A percentile compares a stretch with the other conserved stretches of the same genome.
phyloP scores from a whole-genome alignment of 2,888 invertebrate genomes.

The Aleiodes testaceus region DNA sequence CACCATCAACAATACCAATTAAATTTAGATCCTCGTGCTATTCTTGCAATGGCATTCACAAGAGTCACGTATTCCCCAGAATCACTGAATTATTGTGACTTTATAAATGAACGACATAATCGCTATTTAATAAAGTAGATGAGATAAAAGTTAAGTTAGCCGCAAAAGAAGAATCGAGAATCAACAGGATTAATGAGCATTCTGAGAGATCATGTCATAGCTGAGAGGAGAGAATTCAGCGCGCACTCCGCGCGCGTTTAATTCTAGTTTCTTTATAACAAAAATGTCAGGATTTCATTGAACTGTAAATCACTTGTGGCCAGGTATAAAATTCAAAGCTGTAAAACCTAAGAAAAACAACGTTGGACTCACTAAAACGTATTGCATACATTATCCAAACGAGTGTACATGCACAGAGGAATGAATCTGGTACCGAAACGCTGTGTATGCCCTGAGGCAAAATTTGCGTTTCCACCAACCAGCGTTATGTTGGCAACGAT shows the following conservation, averaged over 20 bases:
- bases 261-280: slow-evolving; percentile 21
- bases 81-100: slow-evolving; percentile 9
- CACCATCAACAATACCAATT: slow-evolving; percentile 16
- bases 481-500: slow-evolving; percentile 21
- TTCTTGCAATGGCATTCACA: not conserved
- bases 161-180: too few relatives aligned
- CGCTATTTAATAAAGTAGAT: too few relatives aligned
- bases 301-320: slow-evolving; percentile 32
- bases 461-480: slow-evolving; percentile 37
- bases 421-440: slow-evolving; percentile 44
- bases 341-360: slow-evolving; percentile 37
- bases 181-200: too few relatives aligned
- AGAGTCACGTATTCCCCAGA: not conserved
- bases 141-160: too few relatives aligned
- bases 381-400: slow-evolving; percentile 47
- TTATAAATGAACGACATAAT: slow-evolving; percentile 33
- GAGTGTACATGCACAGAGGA: slow-evolving; percentile 35
- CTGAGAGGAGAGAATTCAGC: too few relatives aligned
- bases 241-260: too few relatives aligned
- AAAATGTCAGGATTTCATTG: slow-evolving; percentile 26
- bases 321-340: slow-evolving; percentile 33
- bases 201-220: too few relatives aligned
- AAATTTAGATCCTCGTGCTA: not conserved
- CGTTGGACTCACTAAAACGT: slow-evolving; percentile 39
- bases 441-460: slow-evolving; percentile 46